Evolutionary conservation across 2,888 invertebrate genomes (phyloP), one percentile per base, ranked within the genome.

Genomic region (Idaea biselata): DNA sequence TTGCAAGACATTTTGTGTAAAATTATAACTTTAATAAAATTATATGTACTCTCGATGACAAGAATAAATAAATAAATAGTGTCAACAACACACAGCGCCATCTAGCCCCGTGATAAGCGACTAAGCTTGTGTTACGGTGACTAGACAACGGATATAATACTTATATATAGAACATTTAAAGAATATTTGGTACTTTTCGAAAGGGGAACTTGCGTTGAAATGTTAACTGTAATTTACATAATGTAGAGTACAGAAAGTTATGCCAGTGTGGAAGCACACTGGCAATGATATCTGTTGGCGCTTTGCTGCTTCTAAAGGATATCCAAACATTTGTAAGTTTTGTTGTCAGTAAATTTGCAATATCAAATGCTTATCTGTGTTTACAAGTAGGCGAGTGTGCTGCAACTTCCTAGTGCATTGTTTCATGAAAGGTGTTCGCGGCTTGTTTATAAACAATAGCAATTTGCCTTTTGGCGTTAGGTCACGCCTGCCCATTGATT

Each of bases 371-470:
- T 70, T 72, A 68, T 70, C 68, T 70, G 63, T 71, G 71, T 75
- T 74, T 73, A 75, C 74, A 73, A 76, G 73, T 71, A 73, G 74
- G 75, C 73, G 77, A 79, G 79, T 77, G 73, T 75, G 71, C 75
- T 74, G 70, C 74, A 79, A 86, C 86, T 86, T 86, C 86, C 86
- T 85, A 77, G 80, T 82, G 80, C 80, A 86, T 86, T 86, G 86
- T 86, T 85, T 81, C 78, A 72, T 77, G 79, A 79, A 80, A 84
- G 79, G 78, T 82, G 81, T 84, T 83, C 74, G 79, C 81, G 78
- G 81, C 84, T 83, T 76, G 83, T 82, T 83, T 83, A 86, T 84
- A 85, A 82, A 87, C 86, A 86, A 87, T 86, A 81, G 85, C 80
- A 84, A 86, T 85, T 84, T 84, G 81, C 86, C 86, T 84, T 82